Base-by-base conservation (phyloP, 2,888 invertebrate genomes). In the Cyaniris semiargus region DNA sequence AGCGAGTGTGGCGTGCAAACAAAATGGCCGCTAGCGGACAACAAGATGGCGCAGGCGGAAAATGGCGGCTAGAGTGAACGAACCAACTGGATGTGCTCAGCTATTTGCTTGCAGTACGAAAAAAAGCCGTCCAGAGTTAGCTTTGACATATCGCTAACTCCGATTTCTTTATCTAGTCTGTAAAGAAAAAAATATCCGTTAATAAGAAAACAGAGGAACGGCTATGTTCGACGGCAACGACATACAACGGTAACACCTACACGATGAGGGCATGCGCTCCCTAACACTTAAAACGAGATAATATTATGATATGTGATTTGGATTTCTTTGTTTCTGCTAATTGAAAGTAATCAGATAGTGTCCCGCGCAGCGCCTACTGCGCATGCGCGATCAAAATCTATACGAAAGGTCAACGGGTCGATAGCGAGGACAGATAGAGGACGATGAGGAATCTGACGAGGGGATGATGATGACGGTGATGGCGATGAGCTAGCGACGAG, bases 81-180 rank as follows among this genome's bases (percentile, higher is more conserved):
- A 93, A 94, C 94, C 94, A 94, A 89, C 87, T 94, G 94, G 86
- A 94, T 93, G 87, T 94, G 94, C 80, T 94, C 94, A 84, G 94
- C 94, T 85, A 94, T 93, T 90, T 93, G 93, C 91, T 94, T 94
- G 94, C 94, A 94, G 93, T 94, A 94, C 84, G 93, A 92, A 90
- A 92, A 94, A 91, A 94, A 94, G 88, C 94, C 92, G 89, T 94
- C 94, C 91, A 94, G 86, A 83, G 90, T 92, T 85, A 93, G 88
- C 88, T 94, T 94, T 86, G 94, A 94, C 93, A 94, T 93, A 86
- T 86, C 81, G 85, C 85, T 88, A 88, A 88, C 88, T 87, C 88
- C 87, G 88, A 86, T 82, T 82, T 83, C 81, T 82, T 80, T 83
- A 82, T 81, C 83, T 86, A 86, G 84, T 93, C 93, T 93, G 93